Conservation (phyloP, 2,888 invertebrate species). For the Drosophila nr. fundita region DNA sequence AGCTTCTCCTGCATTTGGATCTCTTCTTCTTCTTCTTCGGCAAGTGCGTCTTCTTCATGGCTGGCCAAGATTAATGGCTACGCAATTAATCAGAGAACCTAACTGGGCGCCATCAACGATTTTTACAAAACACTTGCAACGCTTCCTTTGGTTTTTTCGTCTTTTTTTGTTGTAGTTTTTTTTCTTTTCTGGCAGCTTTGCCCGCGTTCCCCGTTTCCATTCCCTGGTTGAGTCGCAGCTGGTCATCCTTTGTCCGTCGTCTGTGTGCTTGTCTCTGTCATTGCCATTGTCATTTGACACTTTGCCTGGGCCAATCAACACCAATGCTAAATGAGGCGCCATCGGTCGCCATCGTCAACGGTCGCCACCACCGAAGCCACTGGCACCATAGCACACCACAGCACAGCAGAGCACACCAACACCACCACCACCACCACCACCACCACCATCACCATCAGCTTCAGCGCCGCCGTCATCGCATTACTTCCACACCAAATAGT, state of each 20-base stretch:
- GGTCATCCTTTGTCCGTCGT: conserved; percentile 13
- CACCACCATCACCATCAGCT: not conserved
- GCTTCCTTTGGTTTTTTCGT: conserved; percentile 44
- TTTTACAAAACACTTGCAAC: conserved; percentile 59
- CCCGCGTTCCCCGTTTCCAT: not conserved
- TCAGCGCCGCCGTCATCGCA: conserved; percentile 54
- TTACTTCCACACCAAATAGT: conserved; percentile 74
- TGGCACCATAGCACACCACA: conserved; percentile 1
- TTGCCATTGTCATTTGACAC: conserved; percentile 73
- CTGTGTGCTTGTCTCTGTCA: conserved; percentile 34
- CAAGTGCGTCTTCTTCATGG: conserved; percentile 44
- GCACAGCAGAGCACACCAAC: not conserved
- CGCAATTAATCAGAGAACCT: conserved; percentile 82
- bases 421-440: not conserved
- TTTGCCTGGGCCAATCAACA: conserved; percentile 72
- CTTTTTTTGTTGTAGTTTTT: not conserved
- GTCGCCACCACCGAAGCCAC: conserved; percentile 8
- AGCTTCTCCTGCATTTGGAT: conserved; percentile 11
- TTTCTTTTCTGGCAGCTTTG: not conserved
- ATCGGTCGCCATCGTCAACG: conserved; percentile 49
- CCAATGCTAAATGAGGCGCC: conserved; percentile 69
- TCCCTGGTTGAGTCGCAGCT: not conserved
- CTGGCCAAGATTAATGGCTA: conserved; percentile 83
- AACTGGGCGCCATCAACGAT: conserved; percentile 73
- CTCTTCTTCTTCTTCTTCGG: not conserved